Conservation (phyloP, 1,140 invertebrate genomes). For the Saxidomus purpurata region DNA sequence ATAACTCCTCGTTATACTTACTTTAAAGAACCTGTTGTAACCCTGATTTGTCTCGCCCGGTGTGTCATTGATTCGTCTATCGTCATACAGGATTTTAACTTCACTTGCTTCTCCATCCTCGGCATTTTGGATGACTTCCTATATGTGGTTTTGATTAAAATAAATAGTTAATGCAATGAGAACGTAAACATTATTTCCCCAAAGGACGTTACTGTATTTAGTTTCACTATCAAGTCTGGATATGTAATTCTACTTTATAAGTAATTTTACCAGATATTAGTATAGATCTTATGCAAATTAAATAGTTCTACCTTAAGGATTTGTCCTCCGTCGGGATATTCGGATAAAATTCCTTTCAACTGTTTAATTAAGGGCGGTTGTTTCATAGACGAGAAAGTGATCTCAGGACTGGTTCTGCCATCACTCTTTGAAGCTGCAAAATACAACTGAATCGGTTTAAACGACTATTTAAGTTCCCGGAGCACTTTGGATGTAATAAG, state of each 20-base stretch:
- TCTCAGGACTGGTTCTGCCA: conserved; percentile 15
- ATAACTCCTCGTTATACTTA: too few species aligned
- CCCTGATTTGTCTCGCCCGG: background rate
- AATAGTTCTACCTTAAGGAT: conserved; percentile 35
- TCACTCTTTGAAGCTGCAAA: background rate
- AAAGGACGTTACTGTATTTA: too few species aligned
- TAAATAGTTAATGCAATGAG: too few species aligned
- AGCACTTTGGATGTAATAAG: too few species aligned
- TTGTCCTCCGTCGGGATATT: conserved; percentile 51
- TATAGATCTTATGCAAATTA: too few species aligned
- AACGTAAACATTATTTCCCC: too few species aligned
- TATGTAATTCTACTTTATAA: too few species aligned
- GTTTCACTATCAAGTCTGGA: too few species aligned
- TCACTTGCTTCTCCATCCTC: conserved; percentile 83
- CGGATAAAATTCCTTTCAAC: conserved; percentile 49
- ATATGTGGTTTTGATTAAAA: too few species aligned
- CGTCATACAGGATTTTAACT: conserved; percentile 79
- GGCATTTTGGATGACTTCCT: conserved; percentile 58
- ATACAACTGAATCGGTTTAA: too few species aligned
- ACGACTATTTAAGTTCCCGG: too few species aligned
- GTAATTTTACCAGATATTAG: too few species aligned
- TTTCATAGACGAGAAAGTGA: conserved; percentile 53
- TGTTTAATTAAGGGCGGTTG: conserved; percentile 60
- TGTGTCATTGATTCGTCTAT: conserved; percentile 64
- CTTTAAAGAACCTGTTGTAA: conserved; percentile 39